phyloP scores from a whole-genome alignment of 2,113 vertebrate species.

The Anthoscopus minutus region DNA sequence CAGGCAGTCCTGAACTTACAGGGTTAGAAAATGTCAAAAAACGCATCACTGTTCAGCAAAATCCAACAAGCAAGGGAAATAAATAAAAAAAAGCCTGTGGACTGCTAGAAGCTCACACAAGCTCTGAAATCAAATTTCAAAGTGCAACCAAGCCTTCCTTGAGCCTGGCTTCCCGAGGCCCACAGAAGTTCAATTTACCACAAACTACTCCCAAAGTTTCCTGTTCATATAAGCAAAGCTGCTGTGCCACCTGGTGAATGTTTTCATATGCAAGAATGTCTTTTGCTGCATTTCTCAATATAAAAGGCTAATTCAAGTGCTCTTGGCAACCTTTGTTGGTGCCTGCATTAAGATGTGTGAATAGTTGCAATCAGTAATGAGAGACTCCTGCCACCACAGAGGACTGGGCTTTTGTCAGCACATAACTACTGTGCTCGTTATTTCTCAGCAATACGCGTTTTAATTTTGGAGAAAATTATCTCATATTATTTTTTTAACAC shows the following conservation, averaged over 20 bases:
- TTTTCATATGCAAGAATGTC: background rate
- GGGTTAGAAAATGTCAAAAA: background rate
- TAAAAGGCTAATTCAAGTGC: background rate
- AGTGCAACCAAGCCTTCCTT: background rate
- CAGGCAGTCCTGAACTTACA: background rate
- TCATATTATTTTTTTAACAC: background rate
- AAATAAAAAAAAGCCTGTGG: too few species aligned
- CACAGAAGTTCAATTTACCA: background rate
- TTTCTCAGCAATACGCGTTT: background rate
- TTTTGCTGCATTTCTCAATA: background rate
- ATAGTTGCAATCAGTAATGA: conserved; percentile 21
- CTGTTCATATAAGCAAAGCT: background rate
- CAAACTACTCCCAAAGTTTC: background rate
- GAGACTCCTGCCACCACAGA: background rate
- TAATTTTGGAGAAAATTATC: background rate
- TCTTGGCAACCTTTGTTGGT: background rate
- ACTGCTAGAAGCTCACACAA: background rate
- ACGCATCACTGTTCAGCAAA: background rate
- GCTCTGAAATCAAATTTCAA: background rate
- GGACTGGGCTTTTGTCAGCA: background rate
- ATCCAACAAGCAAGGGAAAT: background rate
- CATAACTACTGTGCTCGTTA: background rate
- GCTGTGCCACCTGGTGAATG: conserved; percentile 25
- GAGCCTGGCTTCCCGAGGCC: background rate
- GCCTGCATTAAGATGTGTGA: background rate